Base-by-base conservation (phyloP, 1,140 invertebrate species). In the Heliconius hewitsoni region DNA sequence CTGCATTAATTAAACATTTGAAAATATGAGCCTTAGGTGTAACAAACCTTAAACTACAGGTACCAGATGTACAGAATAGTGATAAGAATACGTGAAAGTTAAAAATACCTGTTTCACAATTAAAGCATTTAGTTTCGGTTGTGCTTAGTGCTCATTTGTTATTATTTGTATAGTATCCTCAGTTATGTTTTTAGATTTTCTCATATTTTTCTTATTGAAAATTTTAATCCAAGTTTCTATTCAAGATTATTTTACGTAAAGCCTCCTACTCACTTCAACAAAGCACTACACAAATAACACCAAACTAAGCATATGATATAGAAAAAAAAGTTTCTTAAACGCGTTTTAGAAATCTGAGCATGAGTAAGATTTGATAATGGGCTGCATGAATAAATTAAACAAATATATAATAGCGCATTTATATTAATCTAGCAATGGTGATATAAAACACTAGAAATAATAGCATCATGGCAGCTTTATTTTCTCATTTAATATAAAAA, bases 21-120 rank as follows among this genome's bases (percentile, higher is more conserved):
- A 78, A 73, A 78, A 74, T 8, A 78, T 42, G 70, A 75, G 70
- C 19, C 71, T 77, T 81, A 74, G 52, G 27, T 76, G 73, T 74
- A 81, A 57, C 74, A 78, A 72, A 81, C 50, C 84, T 86, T 86
- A 86, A 66, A 83, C 83, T 84, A 83, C 80, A 86, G 81, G 83
- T 81, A 75, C 79, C 80, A 82, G 84, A 84, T 77, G 83, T 83
- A 84, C 83, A 80, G 83, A 86, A 81, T 85, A 88, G 85, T 86
- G 83, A 85, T 87, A 86, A 84, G 87, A 88, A 83, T 91, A 90
- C 85, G 88, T 88, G 85, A 85, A 84, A 88, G 78, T 94, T 87
- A 87, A 93, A 93, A 94, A 93, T 94, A 94, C 93, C 93, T 94
- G 93, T 94, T 93, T 93, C 81, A 86, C 81, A 82, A 89, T 94